Conservation (phyloP, 2,113 vertebrate species). For the Nothocercus julius region DNA sequence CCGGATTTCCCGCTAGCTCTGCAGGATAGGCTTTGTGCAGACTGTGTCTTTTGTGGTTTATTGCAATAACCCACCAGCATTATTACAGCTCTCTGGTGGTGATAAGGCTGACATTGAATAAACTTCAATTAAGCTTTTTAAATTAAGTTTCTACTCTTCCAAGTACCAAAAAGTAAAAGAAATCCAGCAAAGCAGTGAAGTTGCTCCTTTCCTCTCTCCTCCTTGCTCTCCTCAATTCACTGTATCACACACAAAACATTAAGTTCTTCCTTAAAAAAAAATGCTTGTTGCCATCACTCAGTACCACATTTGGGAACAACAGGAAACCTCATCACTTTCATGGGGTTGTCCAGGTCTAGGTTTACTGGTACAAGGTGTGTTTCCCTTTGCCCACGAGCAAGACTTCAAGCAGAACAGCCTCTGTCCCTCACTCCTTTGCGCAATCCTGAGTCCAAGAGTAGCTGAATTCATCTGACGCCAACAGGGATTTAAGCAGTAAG, state of each 20-base stretch:
- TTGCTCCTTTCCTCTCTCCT: background rate
- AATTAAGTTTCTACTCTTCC: background rate
- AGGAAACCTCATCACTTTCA: background rate
- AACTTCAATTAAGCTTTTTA: background rate
- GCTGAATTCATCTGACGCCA: no score
- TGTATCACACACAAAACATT: background rate
- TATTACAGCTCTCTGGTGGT: background rate
- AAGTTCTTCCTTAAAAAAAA: background rate
- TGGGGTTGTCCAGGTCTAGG: background rate
- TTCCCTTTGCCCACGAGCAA: no score
- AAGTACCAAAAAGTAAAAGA: background rate
- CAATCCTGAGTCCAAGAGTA: background rate
- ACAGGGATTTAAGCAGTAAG: rapidly evolving
- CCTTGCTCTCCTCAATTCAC: background rate
- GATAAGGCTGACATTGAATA: background rate
- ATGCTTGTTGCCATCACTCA: background rate
- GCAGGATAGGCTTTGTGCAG: background rate
- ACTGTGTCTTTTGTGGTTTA: background rate
- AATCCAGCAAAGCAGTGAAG: background rate
- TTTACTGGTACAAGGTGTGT: rapidly evolving
- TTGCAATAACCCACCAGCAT: background rate
- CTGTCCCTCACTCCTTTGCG: background rate
- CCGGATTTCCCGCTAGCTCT: background rate
- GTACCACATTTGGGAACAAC: background rate
- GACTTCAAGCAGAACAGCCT: rapidly evolving